Conservation (phyloP, 2,888 invertebrate genomes). For the Mesoligia furuncula region DNA sequence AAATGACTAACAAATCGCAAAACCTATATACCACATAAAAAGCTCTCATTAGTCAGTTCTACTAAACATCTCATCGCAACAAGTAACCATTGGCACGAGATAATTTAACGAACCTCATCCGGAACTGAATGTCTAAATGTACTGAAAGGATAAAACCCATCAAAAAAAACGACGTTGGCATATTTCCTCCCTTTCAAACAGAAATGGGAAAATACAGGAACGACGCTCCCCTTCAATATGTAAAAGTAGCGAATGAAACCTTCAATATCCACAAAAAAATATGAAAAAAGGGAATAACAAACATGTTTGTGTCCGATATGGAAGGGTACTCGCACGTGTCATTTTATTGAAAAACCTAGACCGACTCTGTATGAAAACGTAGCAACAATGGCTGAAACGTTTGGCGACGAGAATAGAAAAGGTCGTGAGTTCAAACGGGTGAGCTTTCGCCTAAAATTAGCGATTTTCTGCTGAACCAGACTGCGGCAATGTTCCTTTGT, state of each 20-base stretch:
- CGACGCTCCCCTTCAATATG: slow-evolving; percentile 23
- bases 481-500: not conserved
- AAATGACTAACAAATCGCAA: slow-evolving; percentile 21
- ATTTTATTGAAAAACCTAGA: slow-evolving; percentile 23
- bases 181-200: slow-evolving; percentile 37
- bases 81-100: slow-evolving; percentile 48
- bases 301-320: slow-evolving; percentile 34
- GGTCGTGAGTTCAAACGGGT: slow-evolving; percentile 5
- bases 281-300: slow-evolving; percentile 29
- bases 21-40: not conserved
- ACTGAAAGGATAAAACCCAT: slow-evolving; percentile 36
- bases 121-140: slow-evolving; percentile 33
- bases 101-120: slow-evolving; percentile 64
- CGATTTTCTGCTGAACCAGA: not conserved
- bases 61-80: slow-evolving; percentile 21
- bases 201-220: slow-evolving; percentile 27
- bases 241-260: slow-evolving; percentile 30
- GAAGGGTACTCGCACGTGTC: slow-evolving; percentile 2
- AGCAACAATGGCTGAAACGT: slow-evolving; percentile 6
- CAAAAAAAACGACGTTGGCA: slow-evolving; percentile 21
- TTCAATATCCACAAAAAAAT: slow-evolving; percentile 24
- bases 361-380: slow-evolving; percentile 19
- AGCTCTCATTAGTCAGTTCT: not conserved
- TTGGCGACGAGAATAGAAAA: not conserved
- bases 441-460: not conserved